Conservation (phyloP, 2,797 vertebrate genomes). For the Notamacropus eugenii region DNA sequence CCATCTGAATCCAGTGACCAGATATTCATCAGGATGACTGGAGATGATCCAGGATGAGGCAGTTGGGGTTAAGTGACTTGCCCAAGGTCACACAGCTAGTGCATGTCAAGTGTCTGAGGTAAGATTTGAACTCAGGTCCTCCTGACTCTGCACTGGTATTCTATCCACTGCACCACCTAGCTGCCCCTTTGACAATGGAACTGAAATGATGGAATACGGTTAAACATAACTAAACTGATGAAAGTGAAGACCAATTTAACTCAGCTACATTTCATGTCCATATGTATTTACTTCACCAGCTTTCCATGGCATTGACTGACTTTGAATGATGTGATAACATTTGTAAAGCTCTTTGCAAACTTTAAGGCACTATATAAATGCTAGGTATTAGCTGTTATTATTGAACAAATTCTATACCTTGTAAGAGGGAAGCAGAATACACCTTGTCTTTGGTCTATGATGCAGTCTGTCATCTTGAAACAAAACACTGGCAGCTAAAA, state of each 20-base stretch:
- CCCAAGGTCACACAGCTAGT: no score
- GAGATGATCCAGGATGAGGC: no score
- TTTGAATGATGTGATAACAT: constrained; percentile 67
- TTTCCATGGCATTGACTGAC: constrained; percentile 75
- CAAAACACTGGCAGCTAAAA: constrained; percentile 76
- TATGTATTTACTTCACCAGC: constrained; percentile 78
- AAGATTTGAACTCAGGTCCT: no score
- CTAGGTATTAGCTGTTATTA: not conserved
- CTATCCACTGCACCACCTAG: no score
- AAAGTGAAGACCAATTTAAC: constrained; percentile 75
- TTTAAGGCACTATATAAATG: not conserved
- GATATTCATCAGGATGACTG: no score
- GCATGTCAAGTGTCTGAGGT: no score
- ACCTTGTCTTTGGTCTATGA: constrained; percentile 75
- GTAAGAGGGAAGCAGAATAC: constrained; percentile 75
- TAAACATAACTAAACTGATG: constrained; percentile 76
- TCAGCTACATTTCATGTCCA: constrained; percentile 71
- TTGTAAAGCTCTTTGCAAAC: not conserved
- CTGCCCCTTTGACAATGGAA: constrained; percentile 61
- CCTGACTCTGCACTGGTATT: no score
- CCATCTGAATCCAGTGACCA: no score
- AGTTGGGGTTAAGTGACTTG: no score
- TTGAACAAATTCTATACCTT: constrained; percentile 36
- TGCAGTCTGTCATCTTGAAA: constrained; percentile 72
- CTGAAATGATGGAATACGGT: constrained; percentile 77